Base-by-base conservation (phyloP, 2,888 invertebrate species). In the Kryphioiulus occultus region DNA sequence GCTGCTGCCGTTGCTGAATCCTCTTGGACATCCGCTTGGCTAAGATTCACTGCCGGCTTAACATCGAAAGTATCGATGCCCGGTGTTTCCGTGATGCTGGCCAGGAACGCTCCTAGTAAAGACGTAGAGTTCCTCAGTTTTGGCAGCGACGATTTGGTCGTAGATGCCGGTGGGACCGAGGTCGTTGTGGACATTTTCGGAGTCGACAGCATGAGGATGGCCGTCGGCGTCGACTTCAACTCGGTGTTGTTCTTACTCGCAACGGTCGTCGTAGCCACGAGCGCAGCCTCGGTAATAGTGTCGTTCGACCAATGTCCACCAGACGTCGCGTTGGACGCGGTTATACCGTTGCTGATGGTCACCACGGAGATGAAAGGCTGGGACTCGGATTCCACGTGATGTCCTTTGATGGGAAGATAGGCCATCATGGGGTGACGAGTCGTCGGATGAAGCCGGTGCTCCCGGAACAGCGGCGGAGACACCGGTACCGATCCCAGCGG, bases 341-440 rank as follows among this genome's bases (percentile, higher is more conserved):
- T 22, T 39, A 39, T 39, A 19, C 0, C 39, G 15, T 35, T 85
- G 44, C 85, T 19, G 44, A 32, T 12, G 12, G 86, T 5, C 26
- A 86, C 19, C 12, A 86, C 30, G n/a, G 44, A 47, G 86, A 47
- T n/a, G 26, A 12, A 44, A 10, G 47, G 44, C 1, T 30, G 47
- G 53, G 86, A 86, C 44, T 86, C 86, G 1, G 86, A 42, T 53
- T 53, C 86, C 39, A 86, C 86, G 22, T 86, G 44, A 53, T 86
- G 53, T 0, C 35, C 35, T 42, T 22, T 47, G 44, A 47, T 30
- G 39, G 86, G 86, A 12, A 86, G 86, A 86, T 86, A 86, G 17
- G 26, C 9, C 10, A 26, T 44, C 86, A 86, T 86, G 12, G 44
- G 86, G 10, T 86, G 44, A 12, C 47, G n/a, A 4, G 86, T 53